A percentile compares a stretch with the other conserved stretches of the same genome.
Evolutionary conservation across 1,140 invertebrate genomes (phyloP).

Genomic region (Phthorimaea operculella): DNA sequence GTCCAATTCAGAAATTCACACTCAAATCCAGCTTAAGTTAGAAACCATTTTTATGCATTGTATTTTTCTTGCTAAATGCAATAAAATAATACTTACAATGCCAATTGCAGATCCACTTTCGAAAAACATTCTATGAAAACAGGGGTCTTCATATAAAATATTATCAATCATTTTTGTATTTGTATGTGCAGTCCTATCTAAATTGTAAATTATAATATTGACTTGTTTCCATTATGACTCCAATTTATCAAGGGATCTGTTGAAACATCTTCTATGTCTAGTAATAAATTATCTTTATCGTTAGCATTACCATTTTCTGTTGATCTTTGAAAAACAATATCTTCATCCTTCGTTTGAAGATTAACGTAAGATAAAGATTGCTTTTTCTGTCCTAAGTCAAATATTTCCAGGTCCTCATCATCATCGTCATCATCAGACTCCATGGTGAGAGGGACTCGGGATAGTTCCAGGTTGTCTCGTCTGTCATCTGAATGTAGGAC

Average conservation of each 20-base stretch:
- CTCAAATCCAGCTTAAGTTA: no score
- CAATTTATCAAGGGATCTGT: slow-evolving; percentile 52
- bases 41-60: no score
- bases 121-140: no score
- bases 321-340: slow-evolving; percentile 34
- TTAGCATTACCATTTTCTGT: slow-evolving; percentile 22
- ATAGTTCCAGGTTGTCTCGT: slow-evolving; percentile 49
- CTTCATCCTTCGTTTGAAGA: slow-evolving; percentile 45
- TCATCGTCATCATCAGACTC: slow-evolving; percentile 61
- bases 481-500: slow-evolving; percentile 53
- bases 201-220: slow-evolving; percentile 43
- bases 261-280: slow-evolving; percentile 53
- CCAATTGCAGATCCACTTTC: no score
- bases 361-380: slow-evolving; percentile 59
- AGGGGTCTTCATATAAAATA: no score
- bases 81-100: no score
- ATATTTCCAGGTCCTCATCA: slow-evolving; percentile 60
- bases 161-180: no score
- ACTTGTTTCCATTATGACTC: slow-evolving; percentile 50
- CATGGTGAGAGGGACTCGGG: slow-evolving; percentile 54
- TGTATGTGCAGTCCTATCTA: not conserved
- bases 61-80: no score
- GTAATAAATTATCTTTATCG: slow-evolving; percentile 43
- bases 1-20: no score
- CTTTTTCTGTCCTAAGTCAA: slow-evolving; percentile 58